Base-by-base conservation (phyloP, 2,888 invertebrate species). In the Brassicogethes aeneus region DNA sequence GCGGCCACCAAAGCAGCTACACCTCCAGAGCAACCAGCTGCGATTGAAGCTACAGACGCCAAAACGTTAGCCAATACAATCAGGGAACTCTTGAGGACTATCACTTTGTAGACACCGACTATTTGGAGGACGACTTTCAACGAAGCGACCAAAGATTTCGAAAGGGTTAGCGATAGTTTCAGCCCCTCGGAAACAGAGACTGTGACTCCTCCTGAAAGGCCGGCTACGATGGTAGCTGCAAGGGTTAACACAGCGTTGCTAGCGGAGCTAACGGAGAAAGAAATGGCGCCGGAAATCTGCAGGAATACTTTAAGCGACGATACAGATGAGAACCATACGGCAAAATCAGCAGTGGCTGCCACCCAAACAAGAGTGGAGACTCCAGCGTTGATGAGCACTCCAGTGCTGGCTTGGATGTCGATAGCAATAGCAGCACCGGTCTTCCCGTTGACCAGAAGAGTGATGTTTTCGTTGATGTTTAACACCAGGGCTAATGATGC, bases 401-500 rank as follows among this genome's bases (percentile, higher is more conserved):
- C 54, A 12, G 39, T 38, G 41, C 41, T 34, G 2, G 38, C 35
- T 15, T 35, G 7, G 3, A 53, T 3, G 40, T 52, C 37, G 2
- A 53, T 15, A 17, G 51, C 36, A 12, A 52, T 38, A 7, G 42
- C 46, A 7, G 37, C 44, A 1, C 53, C 53, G 15, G 31, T 35
- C 5, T 17, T 42, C 12, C 41, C 41, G 23, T 53, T 42, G 12
- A 52, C 42, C 5, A 52, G 7, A 3, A 33, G 49, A 2, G 44
- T 43, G 12, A 52, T 31, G 13, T 42, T 37, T 2, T 43, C 37
- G 14, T 42, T 41, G 8, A 52, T 15, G 16, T 52, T 48, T n/a
- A 52, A 17, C 14, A 50, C 36, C 8, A 52, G 14, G 10, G 50
- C 47, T 15, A 49, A 43, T 1, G 44, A 38, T 5, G 49, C 50